Evolutionary conservation across 2,888 invertebrate species (phyloP), one percentile per base, ranked within the genome.

Genomic region (Andrena minutula): DNA sequence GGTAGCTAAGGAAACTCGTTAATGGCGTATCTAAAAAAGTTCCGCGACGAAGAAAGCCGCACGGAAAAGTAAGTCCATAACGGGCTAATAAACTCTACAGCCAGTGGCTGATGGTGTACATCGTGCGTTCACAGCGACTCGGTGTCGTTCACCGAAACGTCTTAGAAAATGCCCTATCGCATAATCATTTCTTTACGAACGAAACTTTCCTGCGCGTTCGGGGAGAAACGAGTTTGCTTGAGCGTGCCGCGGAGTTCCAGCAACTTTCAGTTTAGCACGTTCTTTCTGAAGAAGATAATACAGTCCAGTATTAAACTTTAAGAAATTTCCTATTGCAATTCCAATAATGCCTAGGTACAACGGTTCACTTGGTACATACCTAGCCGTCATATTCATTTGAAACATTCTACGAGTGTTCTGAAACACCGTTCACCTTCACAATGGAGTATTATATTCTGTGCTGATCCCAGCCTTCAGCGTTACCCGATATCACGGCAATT

Each of bases 1-100:
- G 75, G 71, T 82, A 75, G 72, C 51, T 64, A 64, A 56, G 75
- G 35, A 20, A 78, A 72, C 83, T 82, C 83, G 83, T 82, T 82
- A 83, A 78, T 65, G 65, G 72, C 41, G 75, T 72, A 82, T 72
- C 75, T 75, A 78, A 69, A 75, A 82, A 82, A 82, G 41, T 83
- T 82, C 51, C 28, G 35, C 28, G 47, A 35, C 75, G 51, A 30
- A 20, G 49, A 35, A 60, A 75, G 72, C 28, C 51, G 68, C 35
- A 51, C 35, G 32, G 58, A 32, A 60, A 60, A 75, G 10, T 68
- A 75, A 78, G 56, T 53, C 49, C 56, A 26, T 73, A 75, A 83
- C 64, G 60, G 61, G 69, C 61, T 78, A 82, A 83, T 83, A 75
- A 82, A 75, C 32, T 75, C 58, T 28, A 41, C 8, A 72, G 71